Base-by-base conservation (phyloP, 2,888 invertebrate species). In the Cephus nigrinus region DNA sequence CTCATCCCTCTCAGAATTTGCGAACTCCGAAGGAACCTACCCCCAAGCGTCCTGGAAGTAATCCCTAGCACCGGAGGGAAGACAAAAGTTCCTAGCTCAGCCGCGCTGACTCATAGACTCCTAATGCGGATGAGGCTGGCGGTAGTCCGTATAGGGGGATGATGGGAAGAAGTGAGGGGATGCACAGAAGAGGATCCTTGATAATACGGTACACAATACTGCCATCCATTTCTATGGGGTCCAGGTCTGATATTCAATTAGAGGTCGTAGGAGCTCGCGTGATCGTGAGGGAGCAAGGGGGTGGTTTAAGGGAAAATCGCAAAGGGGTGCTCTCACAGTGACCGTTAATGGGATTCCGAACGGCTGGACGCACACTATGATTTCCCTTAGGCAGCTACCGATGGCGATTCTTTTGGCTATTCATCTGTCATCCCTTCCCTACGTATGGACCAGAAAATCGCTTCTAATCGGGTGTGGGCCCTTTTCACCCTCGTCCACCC, bases 311-410 rank as follows among this genome's bases (percentile, higher is more conserved):
- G 31, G 71, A 71, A 71, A 71, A 71, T 71, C 71, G 32, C 71
- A 33, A 31, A 31, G 71, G 32, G 71, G 12, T 32, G 71, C 31
- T 31, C 71, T 9, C 1, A 71, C 5, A 71, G 71, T 71, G 71
- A 71, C 71, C 71, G 31, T 71, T 71, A 31, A 71, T 71, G 71
- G 31, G 71, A 71, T 71, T 71, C 33, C 71, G 71, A 71, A 33
- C 71, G 71, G 15, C 32, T 33, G 32, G 71, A 71, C 31, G 71
- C n/a, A 33, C 31, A 23, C 32, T 71, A 33, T 33, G 71, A 55
- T 55, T 55, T 23, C 55, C 55, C 55, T 55, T 23, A 55, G 55
- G 55, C 23, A 23, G 55, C 55, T 55, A 55, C 55, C 55, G 23
- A 55, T 55, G 23, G 9, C 23, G 2, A 55, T 55, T 55, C 23